Percentiles rank a stretch among this genome's conserved stretches.
Conservation (phyloP, 2,113 vertebrate genomes). For the Craseonycteris thonglongyai region DNA sequence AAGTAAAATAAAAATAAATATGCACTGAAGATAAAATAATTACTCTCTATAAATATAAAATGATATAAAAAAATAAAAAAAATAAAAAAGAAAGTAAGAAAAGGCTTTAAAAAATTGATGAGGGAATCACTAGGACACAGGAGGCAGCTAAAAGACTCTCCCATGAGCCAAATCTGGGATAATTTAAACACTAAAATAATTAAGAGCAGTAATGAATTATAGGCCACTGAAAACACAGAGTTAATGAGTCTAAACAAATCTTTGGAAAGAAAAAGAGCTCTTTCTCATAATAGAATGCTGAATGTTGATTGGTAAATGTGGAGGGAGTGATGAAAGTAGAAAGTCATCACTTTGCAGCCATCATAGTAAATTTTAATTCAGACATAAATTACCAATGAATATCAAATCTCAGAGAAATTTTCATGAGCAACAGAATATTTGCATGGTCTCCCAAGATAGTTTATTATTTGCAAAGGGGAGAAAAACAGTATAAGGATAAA, state of each 20-base stretch:
- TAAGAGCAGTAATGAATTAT: neutral
- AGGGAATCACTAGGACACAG: neutral
- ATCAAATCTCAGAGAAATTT: neutral
- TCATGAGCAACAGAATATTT: neutral
- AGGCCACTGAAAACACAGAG: neutral
- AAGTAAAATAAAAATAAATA: too few species aligned
- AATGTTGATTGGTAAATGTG: neutral
- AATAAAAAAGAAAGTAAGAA: neutral
- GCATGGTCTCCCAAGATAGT: neutral
- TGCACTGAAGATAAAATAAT: too few species aligned
- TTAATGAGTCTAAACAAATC: neutral
- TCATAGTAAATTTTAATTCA: neutral
- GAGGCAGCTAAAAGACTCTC: neutral
- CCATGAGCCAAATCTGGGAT: neutral
- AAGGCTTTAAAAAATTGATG: neutral
- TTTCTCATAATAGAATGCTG: neutral
- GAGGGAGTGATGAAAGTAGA: neutral
- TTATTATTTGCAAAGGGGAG: neutral
- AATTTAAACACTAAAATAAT: neutral
- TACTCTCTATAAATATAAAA: too few species aligned
- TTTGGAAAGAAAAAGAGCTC: neutral
- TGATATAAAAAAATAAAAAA: too few species aligned
- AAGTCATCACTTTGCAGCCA: neutral
- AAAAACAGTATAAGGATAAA: neutral
- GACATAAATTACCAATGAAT: neutral